Conservation (phyloP, 1,140 invertebrate genomes). For the Drosophila lacteicornis region DNA sequence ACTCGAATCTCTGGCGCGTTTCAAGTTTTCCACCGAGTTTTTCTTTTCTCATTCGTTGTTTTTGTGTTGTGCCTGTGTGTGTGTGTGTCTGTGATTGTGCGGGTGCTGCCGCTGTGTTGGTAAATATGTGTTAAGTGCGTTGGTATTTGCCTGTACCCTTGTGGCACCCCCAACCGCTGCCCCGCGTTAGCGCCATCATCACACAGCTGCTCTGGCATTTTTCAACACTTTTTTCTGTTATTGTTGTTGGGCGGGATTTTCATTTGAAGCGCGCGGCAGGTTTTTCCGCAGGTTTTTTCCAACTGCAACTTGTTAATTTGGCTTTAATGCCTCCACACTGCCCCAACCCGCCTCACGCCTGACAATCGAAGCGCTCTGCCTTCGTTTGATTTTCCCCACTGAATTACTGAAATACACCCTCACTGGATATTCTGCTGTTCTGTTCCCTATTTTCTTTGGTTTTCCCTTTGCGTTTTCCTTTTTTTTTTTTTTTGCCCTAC, state of each 20-base stretch:
- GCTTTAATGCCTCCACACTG: conserved; percentile 55
- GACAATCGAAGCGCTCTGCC: conserved; percentile 36
- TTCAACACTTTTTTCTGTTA: conserved; percentile 73
- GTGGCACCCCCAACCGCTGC: background rate
- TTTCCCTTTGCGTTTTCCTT: conserved; percentile 35
- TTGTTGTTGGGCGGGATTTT: conserved; percentile 55
- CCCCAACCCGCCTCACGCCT: conserved; percentile 1
- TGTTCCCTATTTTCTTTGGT: conserved; percentile 39
- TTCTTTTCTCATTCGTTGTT: conserved; percentile 31
- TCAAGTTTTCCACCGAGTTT: conserved; percentile 54
- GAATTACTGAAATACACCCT: conserved; percentile 13
- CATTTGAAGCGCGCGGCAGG: conserved; percentile 31
- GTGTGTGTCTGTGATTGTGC: conserved; percentile 21
- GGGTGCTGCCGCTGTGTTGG: conserved; percentile 44
- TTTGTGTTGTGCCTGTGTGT: conserved; percentile 38
- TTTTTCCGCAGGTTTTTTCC: conserved; percentile 17
- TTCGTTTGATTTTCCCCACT: conserved; percentile 58
- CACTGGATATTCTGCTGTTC: conserved; percentile 32
- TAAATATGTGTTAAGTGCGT: conserved; percentile 82
- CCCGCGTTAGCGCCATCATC: conserved; percentile 3
- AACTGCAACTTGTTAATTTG: conserved; percentile 65
- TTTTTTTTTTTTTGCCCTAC: conserved; percentile 5
- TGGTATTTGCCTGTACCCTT: conserved; percentile 67
- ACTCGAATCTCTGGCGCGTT: conserved; percentile 67
- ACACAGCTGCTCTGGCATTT: conserved; percentile 72